A percentile compares a stretch with the other conserved stretches of the same genome.
These are phyloP conservation scores for Caradrina clavipalpis DNA, from an alignment of 2,888 invertebrate genomes.

Conservation along the genomic window DNA sequence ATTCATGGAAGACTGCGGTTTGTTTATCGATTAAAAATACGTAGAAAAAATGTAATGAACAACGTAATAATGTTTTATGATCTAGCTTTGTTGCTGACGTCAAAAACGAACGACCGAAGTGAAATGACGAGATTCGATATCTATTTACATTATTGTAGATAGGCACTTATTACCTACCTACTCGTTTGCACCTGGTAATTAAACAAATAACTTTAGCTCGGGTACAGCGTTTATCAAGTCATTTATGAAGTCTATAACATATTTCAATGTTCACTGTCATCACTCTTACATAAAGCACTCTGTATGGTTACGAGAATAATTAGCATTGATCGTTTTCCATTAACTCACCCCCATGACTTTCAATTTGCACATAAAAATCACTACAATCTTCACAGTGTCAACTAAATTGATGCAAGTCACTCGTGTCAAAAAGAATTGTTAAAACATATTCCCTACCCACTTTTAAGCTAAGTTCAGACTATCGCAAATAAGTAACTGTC, in stretches of 20 bases:
- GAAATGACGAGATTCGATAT: conserved; percentile 40
- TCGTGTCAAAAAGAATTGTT: conserved; percentile 21
- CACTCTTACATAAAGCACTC: neutral
- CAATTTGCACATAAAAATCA: conserved; percentile 35
- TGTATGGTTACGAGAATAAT: conserved; percentile 16
- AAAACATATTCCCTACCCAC: conserved; percentile 20
- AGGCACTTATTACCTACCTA: conserved; percentile 26
- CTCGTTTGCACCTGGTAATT: conserved; percentile 9
- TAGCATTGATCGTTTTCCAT: conserved; percentile 24
- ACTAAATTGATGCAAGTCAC: conserved; percentile 29
- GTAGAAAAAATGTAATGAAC: conserved; percentile 28
- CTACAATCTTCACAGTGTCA: conserved; percentile 36
- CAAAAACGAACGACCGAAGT: conserved; percentile 9
- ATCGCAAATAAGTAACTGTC: neutral
- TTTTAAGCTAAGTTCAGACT: conserved; percentile 20
- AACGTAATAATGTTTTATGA: conserved; percentile 18
- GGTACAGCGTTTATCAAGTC: conserved; percentile 11
- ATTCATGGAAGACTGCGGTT: conserved; percentile 34
- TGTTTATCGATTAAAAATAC: conserved; percentile 49
- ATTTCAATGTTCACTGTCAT: conserved; percentile 4
- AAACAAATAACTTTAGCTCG: conserved; percentile 19
- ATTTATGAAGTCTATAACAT: neutral
- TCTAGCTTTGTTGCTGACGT: conserved; percentile 36
- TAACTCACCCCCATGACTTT: conserved; percentile 55
- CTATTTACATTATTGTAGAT: conserved; percentile 39